These are phyloP conservation scores for Turritopsis dohrnii DNA, from an alignment of 30 jellyfish, hydroid and myxozoan genomes.

Conservation along the genomic window DNA sequence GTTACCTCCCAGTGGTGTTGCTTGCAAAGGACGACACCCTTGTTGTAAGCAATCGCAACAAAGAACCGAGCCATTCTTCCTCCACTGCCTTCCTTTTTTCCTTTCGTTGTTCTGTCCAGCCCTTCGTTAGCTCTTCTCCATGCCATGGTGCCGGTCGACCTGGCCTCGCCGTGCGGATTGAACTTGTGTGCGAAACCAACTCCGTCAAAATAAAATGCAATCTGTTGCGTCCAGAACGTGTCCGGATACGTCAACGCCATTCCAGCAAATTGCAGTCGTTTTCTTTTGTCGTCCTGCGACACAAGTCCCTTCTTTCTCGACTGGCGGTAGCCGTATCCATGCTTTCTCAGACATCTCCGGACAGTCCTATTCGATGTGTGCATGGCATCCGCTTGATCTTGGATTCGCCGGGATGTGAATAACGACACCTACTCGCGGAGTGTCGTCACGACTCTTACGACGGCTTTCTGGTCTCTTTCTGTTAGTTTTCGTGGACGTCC, in stretches of 20 bases:
- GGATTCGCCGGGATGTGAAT: constrained; percentile 32
- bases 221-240: constrained; percentile 17
- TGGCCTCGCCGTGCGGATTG: constrained; percentile 36
- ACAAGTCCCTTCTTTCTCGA: constrained; percentile 42
- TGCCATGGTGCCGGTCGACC: constrained; percentile 28
- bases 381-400: constrained; percentile 22
- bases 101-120: constrained; percentile 31
- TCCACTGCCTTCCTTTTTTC: constrained; percentile 38
- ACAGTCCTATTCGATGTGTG: constrained; percentile 16
- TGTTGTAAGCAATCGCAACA: constrained; percentile 35
- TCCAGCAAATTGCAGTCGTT: constrained; percentile 21
- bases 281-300: constrained; percentile 33
- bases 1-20: too few relatives aligned
- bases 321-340: constrained; percentile 39
- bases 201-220: constrained; percentile 47
- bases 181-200: constrained; percentile 45
- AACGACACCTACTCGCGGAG: constrained; percentile 16
- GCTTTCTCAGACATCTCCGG: constrained; percentile 19
- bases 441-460: background rate
- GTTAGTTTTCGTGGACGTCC: constrained; percentile 33
- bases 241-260: constrained; percentile 1
- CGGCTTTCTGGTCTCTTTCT: constrained; percentile 21
- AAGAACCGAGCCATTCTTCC: constrained; percentile 36
- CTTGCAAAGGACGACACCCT: too few relatives aligned
- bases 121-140: constrained; percentile 17